A percentile compares a stretch with the other conserved stretches of the same genome.
Conservation (phyloP, 1,140 invertebrate genomes). For the Solenopsis invicta region DNA sequence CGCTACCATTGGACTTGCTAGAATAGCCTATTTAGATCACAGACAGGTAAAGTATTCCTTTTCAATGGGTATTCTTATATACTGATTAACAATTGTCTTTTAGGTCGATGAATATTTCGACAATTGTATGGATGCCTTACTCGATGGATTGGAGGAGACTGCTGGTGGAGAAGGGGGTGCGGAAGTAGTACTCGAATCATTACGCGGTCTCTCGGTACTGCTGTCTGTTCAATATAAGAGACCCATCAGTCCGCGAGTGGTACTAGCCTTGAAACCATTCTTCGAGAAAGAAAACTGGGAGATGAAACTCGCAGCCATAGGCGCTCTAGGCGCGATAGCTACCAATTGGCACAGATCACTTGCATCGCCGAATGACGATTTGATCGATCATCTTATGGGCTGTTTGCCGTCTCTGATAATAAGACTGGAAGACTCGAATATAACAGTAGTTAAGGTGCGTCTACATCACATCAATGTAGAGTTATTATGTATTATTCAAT, state of each 20-base stretch:
- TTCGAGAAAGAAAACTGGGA: conserved; percentile 84
- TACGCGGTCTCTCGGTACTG: conserved; percentile 80
- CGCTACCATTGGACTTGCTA: conserved; percentile 80
- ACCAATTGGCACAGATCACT: conserved; percentile 78
- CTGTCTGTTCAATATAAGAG: conserved; percentile 77
- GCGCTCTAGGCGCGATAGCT: conserved; percentile 77
- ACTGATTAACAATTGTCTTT: conserved; percentile 43
- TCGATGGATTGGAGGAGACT: conserved; percentile 83
- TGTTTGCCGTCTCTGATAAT: conserved; percentile 82
- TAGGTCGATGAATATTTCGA: conserved; percentile 83
- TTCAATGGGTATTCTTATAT: neutral
- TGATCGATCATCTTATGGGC: conserved; percentile 81
- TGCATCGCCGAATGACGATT: conserved; percentile 77
- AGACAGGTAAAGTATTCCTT: conserved; percentile 72
- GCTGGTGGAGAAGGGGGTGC: conserved; percentile 74
- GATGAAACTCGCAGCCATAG: conserved; percentile 81
- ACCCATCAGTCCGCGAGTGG: conserved; percentile 80
- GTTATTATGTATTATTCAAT: conserved; percentile 2
- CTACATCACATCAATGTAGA: neutral
- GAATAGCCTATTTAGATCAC: conserved; percentile 78
- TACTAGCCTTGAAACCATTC: conserved; percentile 83
- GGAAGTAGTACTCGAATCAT: conserved; percentile 82
- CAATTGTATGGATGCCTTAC: conserved; percentile 79
- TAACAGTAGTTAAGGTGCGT: conserved; percentile 76
- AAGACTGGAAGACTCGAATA: conserved; percentile 81